phyloP scores from a whole-genome alignment of 53 echinoderm and acorn worm species.

The Apostichopus leukothele region DNA sequence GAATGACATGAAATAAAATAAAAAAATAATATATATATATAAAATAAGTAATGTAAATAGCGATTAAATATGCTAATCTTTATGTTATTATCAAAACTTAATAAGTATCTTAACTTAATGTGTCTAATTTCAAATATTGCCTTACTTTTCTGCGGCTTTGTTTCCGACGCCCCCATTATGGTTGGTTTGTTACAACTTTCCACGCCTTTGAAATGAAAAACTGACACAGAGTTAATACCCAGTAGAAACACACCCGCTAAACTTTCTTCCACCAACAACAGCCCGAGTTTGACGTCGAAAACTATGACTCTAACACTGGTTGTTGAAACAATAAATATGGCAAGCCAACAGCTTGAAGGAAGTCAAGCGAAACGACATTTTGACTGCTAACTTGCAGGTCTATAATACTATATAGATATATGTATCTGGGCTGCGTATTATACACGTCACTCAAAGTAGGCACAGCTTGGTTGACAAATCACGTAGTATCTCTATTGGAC shows the following conservation, averaged over 20 bases:
- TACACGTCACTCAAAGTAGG: constrained; percentile 28
- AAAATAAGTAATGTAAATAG: no score
- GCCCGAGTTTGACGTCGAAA: background rate
- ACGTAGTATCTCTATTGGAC: background rate
- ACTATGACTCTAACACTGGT: background rate
- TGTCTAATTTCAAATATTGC: background rate
- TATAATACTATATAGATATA: background rate
- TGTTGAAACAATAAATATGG: constrained; percentile 25
- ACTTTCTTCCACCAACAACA: background rate
- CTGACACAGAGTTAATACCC: background rate
- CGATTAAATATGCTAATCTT: no score
- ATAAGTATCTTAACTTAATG: no score
- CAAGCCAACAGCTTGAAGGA: background rate
- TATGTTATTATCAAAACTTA: no score
- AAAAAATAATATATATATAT: no score
- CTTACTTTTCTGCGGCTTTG: constrained; percentile 29
- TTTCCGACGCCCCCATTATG: constrained; percentile 26
- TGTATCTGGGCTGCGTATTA: background rate
- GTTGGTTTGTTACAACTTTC: background rate
- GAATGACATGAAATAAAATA: no score
- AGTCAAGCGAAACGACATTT: constrained; percentile 20
- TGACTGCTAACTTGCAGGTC: constrained; percentile 1
- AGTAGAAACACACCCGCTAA: background rate
- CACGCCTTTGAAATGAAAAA: background rate
- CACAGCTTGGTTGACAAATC: constrained; percentile 32